Base-by-base conservation (phyloP, 2,797 vertebrate genomes). In the Sebastes nivosus region DNA sequence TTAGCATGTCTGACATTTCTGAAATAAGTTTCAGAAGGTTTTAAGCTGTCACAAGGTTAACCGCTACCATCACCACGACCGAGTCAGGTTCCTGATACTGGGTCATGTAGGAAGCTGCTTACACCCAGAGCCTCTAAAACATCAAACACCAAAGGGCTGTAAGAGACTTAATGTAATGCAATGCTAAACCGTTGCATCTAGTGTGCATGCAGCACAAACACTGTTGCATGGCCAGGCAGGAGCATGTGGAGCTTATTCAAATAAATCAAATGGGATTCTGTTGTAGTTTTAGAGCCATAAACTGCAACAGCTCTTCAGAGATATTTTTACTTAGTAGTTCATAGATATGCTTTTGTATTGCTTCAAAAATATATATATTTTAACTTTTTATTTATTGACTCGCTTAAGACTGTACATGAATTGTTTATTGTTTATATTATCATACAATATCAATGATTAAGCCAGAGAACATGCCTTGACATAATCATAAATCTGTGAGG, bases 81-180 rank as follows among this genome's bases (percentile, higher is more conserved):
- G 8, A 69, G 42, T 78, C 29, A 64, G 55, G 59, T 65, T 80
- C 36, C 58, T 50, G 64, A 29, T 72, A 78, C 22, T 38, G 6
- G 81, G 72, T 80, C 78, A 72, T 4, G 13, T 12, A 85, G 74
- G 83, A 88, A 93, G 89, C 77, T 32, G 81, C 78, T 91, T 90
- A 92, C 30, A 32, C 30, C 1, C 30, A 1, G 30, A 8, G 30
- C 30, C 30, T 32, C 68, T 18, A 46, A 46, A 29, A 89, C 84
- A 91, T 92, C 85, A 93, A 93, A 91, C 63, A 55, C 25, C 8
- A 27, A 20, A 46, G 1, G 30, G 63, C 59, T 85, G 90, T 77
- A 34, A 77, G 64, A 69, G 87, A 84, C 57, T 90, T 77, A 82
- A 65, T 1, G 34, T 90, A 80, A 85, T 32, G 73, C 90, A 88